These are phyloP conservation scores for Ptychoptera albimana DNA, from an alignment of 2,888 invertebrate species.

Conservation along the genomic window DNA sequence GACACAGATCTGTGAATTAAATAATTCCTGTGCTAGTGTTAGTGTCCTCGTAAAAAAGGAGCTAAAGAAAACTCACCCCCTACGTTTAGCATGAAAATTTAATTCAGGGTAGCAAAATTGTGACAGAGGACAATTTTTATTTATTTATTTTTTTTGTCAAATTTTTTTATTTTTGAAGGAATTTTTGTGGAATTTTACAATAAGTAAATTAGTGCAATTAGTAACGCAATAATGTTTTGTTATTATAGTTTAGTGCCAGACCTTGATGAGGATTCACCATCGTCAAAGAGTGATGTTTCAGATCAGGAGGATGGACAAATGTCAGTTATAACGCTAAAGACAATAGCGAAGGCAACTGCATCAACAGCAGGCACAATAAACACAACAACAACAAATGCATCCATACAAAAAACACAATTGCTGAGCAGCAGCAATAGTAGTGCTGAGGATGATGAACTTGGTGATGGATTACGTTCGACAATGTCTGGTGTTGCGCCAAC, in stretches of 20 bases:
- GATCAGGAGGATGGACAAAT: slow-evolving; percentile 40
- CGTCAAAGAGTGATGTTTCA: slow-evolving; percentile 56
- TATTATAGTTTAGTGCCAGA: slow-evolving; percentile 62
- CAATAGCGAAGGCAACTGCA: too few species aligned
- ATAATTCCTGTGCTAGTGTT: neutral
- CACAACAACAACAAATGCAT: slow-evolving; percentile 14
- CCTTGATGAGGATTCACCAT: slow-evolving; percentile 65
- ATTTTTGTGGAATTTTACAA: too few species aligned
- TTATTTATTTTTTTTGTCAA: too few species aligned
- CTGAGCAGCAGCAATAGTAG: slow-evolving; percentile 16
- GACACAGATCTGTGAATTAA: too few species aligned
- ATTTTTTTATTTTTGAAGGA: slow-evolving; percentile 2
- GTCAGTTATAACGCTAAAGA: slow-evolving; percentile 11
- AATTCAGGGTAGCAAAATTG: too few species aligned
- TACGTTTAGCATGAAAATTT: neutral
- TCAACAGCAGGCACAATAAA: slow-evolving; percentile 8
- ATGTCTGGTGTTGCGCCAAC: slow-evolving; percentile 22
- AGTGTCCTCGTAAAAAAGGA: too few species aligned
- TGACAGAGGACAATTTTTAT: neutral
- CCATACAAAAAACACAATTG: slow-evolving; percentile 3
- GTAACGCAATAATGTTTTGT: too few species aligned
- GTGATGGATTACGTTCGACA: slow-evolving; percentile 21
- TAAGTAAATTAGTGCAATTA: too few species aligned
- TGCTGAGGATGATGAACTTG: slow-evolving; percentile 31
- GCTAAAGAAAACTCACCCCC: too few species aligned